phyloP scores from a whole-genome alignment of 1,140 invertebrate genomes.

The Drosophila kurseongensis region DNA sequence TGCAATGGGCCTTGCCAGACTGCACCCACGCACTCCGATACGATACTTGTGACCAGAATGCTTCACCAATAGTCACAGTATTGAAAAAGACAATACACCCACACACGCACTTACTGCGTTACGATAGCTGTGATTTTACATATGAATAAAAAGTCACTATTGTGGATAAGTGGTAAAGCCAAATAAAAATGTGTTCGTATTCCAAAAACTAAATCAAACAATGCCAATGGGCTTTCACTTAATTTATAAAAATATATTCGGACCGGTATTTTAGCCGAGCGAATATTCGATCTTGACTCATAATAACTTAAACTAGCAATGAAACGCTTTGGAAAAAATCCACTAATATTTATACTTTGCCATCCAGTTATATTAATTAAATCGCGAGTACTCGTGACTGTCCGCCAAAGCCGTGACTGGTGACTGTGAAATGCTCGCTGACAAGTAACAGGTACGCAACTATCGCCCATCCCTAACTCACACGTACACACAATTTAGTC shows the following conservation, averaged over 20 bases:
- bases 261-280: too few relatives aligned
- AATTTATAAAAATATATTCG: too few relatives aligned
- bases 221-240: too few relatives aligned
- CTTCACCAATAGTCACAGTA: neutral
- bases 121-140: slow-evolving; percentile 1
- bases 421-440: neutral
- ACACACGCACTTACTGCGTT: slow-evolving; percentile 6
- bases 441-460: slow-evolving; percentile 38
- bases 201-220: too few relatives aligned
- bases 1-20: neutral
- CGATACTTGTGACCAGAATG: slow-evolving; percentile 7
- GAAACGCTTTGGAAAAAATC: too few relatives aligned
- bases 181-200: too few relatives aligned
- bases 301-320: too few relatives aligned
- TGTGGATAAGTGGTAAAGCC: too few relatives aligned
- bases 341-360: too few relatives aligned
- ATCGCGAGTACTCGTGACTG: neutral
- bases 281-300: too few relatives aligned
- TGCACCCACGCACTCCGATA: neutral
- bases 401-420: slow-evolving; percentile 7
- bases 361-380: neutral
- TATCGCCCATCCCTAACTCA: slow-evolving; percentile 54
- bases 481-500: slow-evolving; percentile 80
- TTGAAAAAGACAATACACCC: neutral
- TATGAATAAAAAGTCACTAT: neutral